phyloP scores from a whole-genome alignment of 2,888 invertebrate genomes.

The Neocrepidodera transversa region DNA sequence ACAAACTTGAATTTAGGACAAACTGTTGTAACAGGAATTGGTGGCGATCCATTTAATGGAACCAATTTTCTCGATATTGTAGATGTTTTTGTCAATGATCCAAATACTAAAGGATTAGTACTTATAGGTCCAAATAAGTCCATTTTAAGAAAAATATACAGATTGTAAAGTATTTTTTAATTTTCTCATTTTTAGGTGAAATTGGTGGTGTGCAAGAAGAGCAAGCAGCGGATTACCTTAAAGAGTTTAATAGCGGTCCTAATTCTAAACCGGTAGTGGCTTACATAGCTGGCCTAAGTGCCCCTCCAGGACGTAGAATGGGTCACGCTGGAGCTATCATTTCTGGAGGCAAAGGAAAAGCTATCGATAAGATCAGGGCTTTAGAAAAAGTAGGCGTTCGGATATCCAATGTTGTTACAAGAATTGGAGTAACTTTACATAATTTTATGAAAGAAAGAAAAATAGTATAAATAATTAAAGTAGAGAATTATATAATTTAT shows the following conservation, averaged over 20 bases:
- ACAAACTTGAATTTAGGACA: slow-evolving; percentile 83
- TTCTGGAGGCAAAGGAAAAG: slow-evolving; percentile 82
- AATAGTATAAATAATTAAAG: neutral
- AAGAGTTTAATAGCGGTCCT: slow-evolving; percentile 75
- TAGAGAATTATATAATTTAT: too few relatives aligned
- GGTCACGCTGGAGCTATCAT: slow-evolving; percentile 99
- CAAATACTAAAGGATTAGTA: slow-evolving; percentile 92
- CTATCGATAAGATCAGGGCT: slow-evolving; percentile 45
- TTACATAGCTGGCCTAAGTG: slow-evolving; percentile 96
- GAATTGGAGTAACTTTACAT: slow-evolving; percentile 42
- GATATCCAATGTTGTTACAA: slow-evolving; percentile 40
- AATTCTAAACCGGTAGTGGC: slow-evolving; percentile 95
- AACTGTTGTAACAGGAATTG: slow-evolving; percentile 82
- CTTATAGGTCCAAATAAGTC: slow-evolving; percentile 83
- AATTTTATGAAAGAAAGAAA: slow-evolving; percentile 27
- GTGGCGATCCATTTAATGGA: slow-evolving; percentile 60
- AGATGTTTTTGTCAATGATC: slow-evolving; percentile 90
- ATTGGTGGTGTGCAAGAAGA: slow-evolving; percentile 95
- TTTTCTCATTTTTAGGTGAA: slow-evolving; percentile 72
- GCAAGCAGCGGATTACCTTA: slow-evolving; percentile 87
- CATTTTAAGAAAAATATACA: too few relatives aligned
- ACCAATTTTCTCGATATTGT: slow-evolving; percentile 89
- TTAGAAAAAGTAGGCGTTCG: slow-evolving; percentile 43
- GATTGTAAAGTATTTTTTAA: too few relatives aligned
- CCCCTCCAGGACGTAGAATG: slow-evolving; percentile 97